Base-by-base conservation (phyloP, 2,113 vertebrate genomes). In the Microtus oregoni region DNA sequence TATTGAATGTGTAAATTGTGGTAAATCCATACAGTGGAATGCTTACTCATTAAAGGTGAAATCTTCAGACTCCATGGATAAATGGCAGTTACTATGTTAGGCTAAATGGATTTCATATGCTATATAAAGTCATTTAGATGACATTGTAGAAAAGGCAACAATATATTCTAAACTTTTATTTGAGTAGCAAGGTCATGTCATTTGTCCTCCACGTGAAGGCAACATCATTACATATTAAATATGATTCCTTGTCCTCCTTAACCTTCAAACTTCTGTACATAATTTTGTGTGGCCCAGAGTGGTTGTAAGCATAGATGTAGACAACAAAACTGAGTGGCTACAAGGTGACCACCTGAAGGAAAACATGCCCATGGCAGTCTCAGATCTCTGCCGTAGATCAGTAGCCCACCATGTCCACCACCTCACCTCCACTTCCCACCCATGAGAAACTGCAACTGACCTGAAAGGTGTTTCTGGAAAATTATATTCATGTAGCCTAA, bases 81-180 rank as follows among this genome's bases (percentile, higher is more conserved):
- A 83, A 67, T 79, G 28, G 52, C n/a, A 92, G 2, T 67, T 90
- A 72, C 47, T 89, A 58, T 92, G 35, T 22, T 47, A 72, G 90
- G 35, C 24, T 30, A 79, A 94, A 94, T 94, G 30, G 55, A 95
- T 32, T 47, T 86, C 47, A 38, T 15, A 26, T 47, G 58, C 15
- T n/a, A 3, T 58, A 17, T 67, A 1, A 88, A 73, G 55, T 28
- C 61, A 65, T 32, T 86, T 70, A 76, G 58, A 50, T 41, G 63
- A 92, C 38, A 61, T 90, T 92, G 41, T 61, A 41, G 35, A 41
- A 95, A 94, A 90, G 10, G 19, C 26, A 90, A 26, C 44, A 77
- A 24, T 77, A 55, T 90, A 79, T 14, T 17, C 7, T 47, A 92
- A 95, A 68, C 22, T 28, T 95, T 92, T 68, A 89, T 93, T 92